These are phyloP conservation scores for Phalloptychus januarius DNA, from an alignment of 2,797 vertebrate species.

Conservation along the genomic window DNA sequence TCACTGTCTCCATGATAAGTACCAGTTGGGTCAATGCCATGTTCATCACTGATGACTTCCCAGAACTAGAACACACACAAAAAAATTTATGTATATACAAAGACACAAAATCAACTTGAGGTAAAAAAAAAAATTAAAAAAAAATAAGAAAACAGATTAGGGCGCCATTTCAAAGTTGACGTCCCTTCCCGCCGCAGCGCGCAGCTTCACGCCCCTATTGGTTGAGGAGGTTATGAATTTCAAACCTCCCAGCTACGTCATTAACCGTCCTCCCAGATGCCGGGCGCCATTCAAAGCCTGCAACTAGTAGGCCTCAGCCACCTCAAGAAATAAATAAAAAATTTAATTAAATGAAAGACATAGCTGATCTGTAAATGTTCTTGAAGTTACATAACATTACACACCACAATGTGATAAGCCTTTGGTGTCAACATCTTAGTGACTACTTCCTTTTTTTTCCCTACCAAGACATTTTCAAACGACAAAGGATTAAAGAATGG, in stretches of 20 bases:
- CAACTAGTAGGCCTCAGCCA: neutral
- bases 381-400: neutral
- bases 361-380: neutral
- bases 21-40: conserved; percentile 85
- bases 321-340: neutral
- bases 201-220: conserved; percentile 62
- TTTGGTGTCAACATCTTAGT: neutral
- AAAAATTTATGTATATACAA: neutral
- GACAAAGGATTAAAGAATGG: neutral
- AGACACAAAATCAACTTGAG: no score
- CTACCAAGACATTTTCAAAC: neutral
- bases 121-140: neutral
- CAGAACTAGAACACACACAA: conserved; percentile 76
- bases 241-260: conserved; percentile 37
- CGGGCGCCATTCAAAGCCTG: neutral
- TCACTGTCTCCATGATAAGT: conserved; percentile 85
- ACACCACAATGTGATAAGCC: neutral
- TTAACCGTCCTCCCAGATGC: neutral
- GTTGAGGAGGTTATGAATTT: conserved; percentile 57
- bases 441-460: neutral
- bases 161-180: neutral
- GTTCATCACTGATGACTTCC: conserved; percentile 87
- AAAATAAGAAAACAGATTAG: no score
- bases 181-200: conserved; percentile 51
- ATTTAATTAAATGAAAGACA: neutral